phyloP scores from a whole-genome alignment of 2,888 invertebrate species.

The Keiferia lycopersicella region DNA sequence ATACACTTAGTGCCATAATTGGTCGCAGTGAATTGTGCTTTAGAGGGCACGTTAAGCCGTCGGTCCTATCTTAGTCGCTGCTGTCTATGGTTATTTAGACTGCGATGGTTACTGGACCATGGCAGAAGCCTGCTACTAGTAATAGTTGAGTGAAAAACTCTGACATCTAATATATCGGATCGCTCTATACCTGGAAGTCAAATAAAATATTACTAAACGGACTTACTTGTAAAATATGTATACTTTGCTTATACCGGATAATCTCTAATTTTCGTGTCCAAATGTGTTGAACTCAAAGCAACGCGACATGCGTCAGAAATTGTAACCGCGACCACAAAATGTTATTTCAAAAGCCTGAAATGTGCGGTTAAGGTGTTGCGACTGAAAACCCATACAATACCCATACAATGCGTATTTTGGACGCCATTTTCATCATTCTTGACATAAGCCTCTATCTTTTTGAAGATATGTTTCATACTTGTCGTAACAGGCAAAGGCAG shows the following conservation, averaged over 20 bases:
- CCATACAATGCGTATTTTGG: not conserved
- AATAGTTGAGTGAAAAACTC: too few species aligned
- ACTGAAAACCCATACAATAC: not conserved
- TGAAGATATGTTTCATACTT: not conserved
- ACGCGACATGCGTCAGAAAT: slow-evolving; percentile 24
- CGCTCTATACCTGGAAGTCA: too few species aligned
- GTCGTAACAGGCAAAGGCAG: too few species aligned
- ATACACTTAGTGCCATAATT: not conserved
- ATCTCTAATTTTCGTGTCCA: slow-evolving; percentile 7
- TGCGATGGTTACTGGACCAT: too few species aligned
- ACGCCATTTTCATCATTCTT: not conserved
- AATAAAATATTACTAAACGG: too few species aligned
- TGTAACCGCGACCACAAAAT: slow-evolving; percentile 30
- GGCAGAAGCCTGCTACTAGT: too few species aligned
- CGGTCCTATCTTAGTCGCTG: too few species aligned
- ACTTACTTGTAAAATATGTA: too few species aligned
- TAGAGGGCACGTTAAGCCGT: not conserved
- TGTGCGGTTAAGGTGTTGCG: slow-evolving; percentile 14
- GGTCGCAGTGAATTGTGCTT: slow-evolving; percentile 1
- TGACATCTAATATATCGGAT: too few species aligned
- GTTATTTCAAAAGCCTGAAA: slow-evolving; percentile 25
- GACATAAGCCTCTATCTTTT: too few species aligned
- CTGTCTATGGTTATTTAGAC: too few species aligned
- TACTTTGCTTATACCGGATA: not conserved
- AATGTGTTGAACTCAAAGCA: not conserved